Percentiles rank a stretch among this genome's conserved stretches.
Conservation (phyloP, 2,797 vertebrate genomes). For the Enteromius thamalakanensis region DNA sequence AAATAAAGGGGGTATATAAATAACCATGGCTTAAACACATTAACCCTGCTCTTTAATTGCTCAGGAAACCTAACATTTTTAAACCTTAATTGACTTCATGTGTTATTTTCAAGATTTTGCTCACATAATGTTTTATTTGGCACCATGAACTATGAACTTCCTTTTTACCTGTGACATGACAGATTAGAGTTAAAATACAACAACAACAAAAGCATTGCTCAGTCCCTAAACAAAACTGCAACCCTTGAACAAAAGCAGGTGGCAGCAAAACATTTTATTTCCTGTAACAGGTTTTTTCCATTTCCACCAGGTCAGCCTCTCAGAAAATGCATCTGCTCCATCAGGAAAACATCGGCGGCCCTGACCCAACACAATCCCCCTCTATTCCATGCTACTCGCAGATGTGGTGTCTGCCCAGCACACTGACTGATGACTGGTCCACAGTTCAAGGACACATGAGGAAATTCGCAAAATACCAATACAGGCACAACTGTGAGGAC, state of each 20-base stretch:
- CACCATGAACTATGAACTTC: background rate
- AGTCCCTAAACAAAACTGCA: slow-evolving; percentile 16
- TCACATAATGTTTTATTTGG: background rate
- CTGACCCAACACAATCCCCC: slow-evolving; percentile 29
- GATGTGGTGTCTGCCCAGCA: slow-evolving; percentile 39
- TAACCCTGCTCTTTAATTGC: background rate
- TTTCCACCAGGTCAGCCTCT: slow-evolving; percentile 36
- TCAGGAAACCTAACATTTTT: background rate
- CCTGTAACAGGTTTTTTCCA: slow-evolving; percentile 46
- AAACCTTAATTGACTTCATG: background rate
- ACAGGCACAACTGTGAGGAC: background rate
- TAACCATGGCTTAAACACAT: background rate
- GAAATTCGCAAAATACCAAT: slow-evolving; percentile 15
- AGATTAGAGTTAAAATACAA: slow-evolving; percentile 11
- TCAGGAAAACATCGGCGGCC: slow-evolving; percentile 32
- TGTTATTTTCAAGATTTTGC: slow-evolving; percentile 12
- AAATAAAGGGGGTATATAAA: background rate
- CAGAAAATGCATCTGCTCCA: slow-evolving; percentile 24
- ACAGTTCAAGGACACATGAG: slow-evolving; percentile 43
- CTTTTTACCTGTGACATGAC: slow-evolving; percentile 6
- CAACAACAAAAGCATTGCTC: background rate
- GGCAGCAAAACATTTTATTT: slow-evolving; percentile 38
- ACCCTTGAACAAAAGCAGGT: slow-evolving; percentile 39
- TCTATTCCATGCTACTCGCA: background rate
- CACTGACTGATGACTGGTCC: slow-evolving; percentile 29